These are phyloP conservation scores for Edolisoma coerulescens DNA, from an alignment of 2,113 vertebrate genomes.

Conservation along the genomic window DNA sequence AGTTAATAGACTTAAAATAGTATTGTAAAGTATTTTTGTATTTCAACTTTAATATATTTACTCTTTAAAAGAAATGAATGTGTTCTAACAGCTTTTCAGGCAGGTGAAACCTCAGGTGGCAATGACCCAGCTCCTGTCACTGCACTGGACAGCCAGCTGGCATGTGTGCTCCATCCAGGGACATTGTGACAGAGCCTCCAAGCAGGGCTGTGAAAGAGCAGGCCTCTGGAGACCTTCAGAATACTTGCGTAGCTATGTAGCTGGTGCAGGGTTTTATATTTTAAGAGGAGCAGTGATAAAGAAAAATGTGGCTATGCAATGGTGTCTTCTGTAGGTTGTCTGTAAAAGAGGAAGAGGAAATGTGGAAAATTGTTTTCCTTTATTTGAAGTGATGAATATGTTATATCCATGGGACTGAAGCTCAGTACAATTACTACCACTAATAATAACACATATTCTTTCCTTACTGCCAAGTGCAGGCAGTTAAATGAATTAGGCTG, in stretches of 20 bases:
- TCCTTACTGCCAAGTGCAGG: background rate
- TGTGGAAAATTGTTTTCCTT: background rate
- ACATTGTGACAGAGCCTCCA: rapidly evolving
- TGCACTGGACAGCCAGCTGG: background rate
- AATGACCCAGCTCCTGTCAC: background rate
- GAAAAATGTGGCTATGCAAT: rapidly evolving
- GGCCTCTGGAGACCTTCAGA: background rate
- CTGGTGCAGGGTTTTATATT: background rate
- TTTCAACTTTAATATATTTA: background rate
- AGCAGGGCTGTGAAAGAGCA: background rate
- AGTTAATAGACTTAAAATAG: background rate
- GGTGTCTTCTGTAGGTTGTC: background rate
- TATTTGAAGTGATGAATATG: background rate
- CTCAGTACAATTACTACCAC: background rate
- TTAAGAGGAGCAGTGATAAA: background rate
- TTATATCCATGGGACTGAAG: background rate
- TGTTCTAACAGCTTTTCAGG: background rate
- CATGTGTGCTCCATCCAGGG: background rate
- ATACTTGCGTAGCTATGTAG: rapidly evolving
- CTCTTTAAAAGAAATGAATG: background rate
- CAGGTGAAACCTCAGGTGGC: background rate
- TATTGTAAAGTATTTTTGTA: background rate
- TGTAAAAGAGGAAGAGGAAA: background rate
- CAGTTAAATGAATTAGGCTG: background rate
- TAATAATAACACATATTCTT: background rate